These are phyloP conservation scores for Lemur catta DNA, from an alignment of 2,797 vertebrate genomes.

Conservation along the genomic window DNA sequence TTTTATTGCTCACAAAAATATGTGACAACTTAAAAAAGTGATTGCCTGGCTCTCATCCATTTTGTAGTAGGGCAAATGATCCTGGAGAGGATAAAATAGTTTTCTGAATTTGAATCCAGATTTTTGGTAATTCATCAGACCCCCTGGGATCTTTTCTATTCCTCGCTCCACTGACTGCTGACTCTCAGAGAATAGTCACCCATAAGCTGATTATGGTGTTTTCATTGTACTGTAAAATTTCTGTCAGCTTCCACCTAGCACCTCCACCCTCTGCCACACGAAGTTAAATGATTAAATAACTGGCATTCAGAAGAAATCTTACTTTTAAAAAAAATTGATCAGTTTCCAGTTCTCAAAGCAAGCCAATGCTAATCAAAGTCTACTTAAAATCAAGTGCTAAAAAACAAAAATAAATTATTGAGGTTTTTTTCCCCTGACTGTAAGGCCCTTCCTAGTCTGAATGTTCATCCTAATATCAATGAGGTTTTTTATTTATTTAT, in stretches of 20 bases:
- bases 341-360: slow-evolving; percentile 4
- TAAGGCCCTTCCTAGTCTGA: neutral
- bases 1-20: neutral
- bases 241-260: neutral
- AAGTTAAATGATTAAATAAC: slow-evolving; percentile 14
- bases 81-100: neutral
- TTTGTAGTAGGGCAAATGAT: neutral
- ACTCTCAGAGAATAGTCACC: neutral
- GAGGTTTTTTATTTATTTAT: neutral
- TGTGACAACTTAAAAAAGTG: neutral
- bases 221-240: neutral
- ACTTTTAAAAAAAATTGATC: neutral
- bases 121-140: slow-evolving; percentile 22
- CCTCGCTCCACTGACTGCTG: neutral
- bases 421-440: neutral
- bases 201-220: neutral
- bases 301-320: neutral
- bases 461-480: neutral
- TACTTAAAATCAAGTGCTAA: neutral
- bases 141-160: slow-evolving; percentile 1
- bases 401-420: neutral
- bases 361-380: neutral
- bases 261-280: neutral
- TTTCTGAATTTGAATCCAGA: slow-evolving; percentile 54
- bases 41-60: neutral